These are phyloP conservation scores for Meteorus sp. DNA, from an alignment of 1,140 invertebrate genomes.

Conservation along the genomic window DNA sequence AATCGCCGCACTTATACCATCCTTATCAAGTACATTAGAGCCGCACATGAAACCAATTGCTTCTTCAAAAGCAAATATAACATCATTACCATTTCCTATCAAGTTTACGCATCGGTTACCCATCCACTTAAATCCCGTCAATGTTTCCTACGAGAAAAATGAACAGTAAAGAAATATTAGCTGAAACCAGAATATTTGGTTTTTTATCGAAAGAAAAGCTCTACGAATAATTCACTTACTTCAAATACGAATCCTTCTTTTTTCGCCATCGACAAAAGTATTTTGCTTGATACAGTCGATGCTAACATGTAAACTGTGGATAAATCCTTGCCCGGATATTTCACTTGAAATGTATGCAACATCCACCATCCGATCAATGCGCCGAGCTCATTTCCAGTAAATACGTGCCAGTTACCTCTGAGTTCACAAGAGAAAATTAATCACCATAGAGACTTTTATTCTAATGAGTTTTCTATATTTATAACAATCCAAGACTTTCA, in stretches of 20 bases:
- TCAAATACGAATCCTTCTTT: slow-evolving; percentile 83
- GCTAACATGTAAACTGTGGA: slow-evolving; percentile 79
- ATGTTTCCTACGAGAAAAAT: slow-evolving; percentile 73
- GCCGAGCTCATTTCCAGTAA: slow-evolving; percentile 95
- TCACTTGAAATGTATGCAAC: slow-evolving; percentile 64
- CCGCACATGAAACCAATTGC: slow-evolving; percentile 96
- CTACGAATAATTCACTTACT: slow-evolving; percentile 51
- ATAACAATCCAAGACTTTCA: too few relatives aligned
- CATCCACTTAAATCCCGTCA: slow-evolving; percentile 99
- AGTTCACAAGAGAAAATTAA: slow-evolving; percentile 14
- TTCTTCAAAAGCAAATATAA: slow-evolving; percentile 95
- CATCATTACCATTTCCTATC: slow-evolving; percentile 67
- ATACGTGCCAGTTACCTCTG: slow-evolving; percentile 84
- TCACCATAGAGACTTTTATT: neutral
- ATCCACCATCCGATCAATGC: slow-evolving; percentile 95
- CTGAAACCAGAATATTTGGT: too few relatives aligned
- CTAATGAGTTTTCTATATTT: too few relatives aligned
- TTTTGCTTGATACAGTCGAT: slow-evolving; percentile 97
- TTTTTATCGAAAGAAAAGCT: neutral
- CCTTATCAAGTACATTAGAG: slow-evolving; percentile 87
- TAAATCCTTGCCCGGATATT: slow-evolving; percentile 56
- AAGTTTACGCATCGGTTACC: slow-evolving; percentile 85
- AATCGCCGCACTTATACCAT: slow-evolving; percentile 87
- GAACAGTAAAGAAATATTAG: slow-evolving; percentile 10
- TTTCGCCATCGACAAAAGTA: slow-evolving; percentile 81